Evolutionary conservation across 1,140 invertebrate genomes (phyloP).

Genomic region (Eulimnadia texana): DNA sequence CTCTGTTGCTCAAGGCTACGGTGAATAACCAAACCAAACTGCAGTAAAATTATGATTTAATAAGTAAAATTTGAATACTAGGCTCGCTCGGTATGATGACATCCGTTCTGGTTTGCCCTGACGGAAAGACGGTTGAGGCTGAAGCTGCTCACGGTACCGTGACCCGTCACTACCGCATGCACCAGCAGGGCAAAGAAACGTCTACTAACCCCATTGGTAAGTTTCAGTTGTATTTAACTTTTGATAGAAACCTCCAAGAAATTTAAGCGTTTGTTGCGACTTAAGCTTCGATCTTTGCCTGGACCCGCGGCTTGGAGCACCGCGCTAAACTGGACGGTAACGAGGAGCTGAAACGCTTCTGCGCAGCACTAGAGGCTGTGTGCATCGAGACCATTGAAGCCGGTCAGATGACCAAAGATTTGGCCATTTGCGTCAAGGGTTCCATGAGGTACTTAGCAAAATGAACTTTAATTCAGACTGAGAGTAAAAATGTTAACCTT

Average conservation of each 20-base stretch:
- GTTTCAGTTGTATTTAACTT: background rate
- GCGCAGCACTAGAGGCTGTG: conserved; percentile 36
- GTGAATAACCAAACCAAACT: conserved; percentile 12
- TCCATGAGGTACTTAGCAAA: conserved; percentile 20
- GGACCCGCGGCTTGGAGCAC: conserved; percentile 26
- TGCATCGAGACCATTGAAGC: conserved; percentile 48
- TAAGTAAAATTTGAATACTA: background rate
- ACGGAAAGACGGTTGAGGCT: conserved; percentile 49
- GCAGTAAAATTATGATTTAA: background rate
- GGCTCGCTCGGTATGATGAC: conserved; percentile 49
- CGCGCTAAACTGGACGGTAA: conserved; percentile 42
- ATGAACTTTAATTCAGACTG: background rate
- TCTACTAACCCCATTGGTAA: conserved; percentile 48
- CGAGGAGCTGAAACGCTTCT: conserved; percentile 32
- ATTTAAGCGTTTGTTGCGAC: background rate
- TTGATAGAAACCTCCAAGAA: background rate
- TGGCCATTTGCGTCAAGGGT: conserved; percentile 50
- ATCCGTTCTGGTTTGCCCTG: conserved; percentile 43
- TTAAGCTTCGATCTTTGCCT: conserved; percentile 26
- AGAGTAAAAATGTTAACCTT: background rate
- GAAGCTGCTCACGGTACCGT: conserved; percentile 53
- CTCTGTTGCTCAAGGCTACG: conserved; percentile 42
- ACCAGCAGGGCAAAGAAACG: conserved; percentile 48
- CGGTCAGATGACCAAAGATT: conserved; percentile 49
- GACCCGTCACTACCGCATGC: conserved; percentile 44